phyloP scores from a whole-genome alignment of 1,140 invertebrate genomes.

The Apis dorsata region DNA sequence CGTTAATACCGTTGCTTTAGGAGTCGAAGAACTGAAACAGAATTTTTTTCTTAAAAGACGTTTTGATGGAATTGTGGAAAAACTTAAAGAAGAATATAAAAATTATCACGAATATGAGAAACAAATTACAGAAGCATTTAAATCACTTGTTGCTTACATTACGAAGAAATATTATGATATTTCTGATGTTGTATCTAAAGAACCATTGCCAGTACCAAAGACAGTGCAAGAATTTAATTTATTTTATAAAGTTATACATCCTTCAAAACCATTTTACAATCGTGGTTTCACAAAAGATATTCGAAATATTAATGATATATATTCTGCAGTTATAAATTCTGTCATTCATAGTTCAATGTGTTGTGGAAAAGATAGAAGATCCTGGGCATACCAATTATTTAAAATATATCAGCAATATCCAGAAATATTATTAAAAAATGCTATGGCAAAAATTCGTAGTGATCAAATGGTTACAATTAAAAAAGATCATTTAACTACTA shows the following conservation, averaged over 20 bases:
- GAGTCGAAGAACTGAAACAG: constrained; percentile 83
- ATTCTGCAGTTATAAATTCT: constrained; percentile 78
- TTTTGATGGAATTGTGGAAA: constrained; percentile 71
- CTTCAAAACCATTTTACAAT: constrained; percentile 63
- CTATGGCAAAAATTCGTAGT: constrained; percentile 81
- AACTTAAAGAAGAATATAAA: constrained; percentile 67
- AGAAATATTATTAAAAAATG: constrained; percentile 82
- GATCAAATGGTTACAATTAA: constrained; percentile 82
- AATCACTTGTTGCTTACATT: constrained; percentile 74
- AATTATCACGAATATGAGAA: constrained; percentile 68
- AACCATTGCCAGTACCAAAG: constrained; percentile 70
- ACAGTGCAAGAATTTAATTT: constrained; percentile 79
- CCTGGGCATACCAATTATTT: constrained; percentile 85
- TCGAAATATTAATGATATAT: constrained; percentile 69
- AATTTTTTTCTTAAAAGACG: constrained; percentile 79
- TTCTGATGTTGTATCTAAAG: constrained; percentile 71
- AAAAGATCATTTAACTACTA: constrained; percentile 74
- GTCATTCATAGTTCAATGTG: constrained; percentile 84
- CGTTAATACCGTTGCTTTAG: constrained; percentile 81
- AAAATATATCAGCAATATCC: constrained; percentile 87
- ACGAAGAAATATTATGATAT: constrained; percentile 76
- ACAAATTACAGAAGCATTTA: constrained; percentile 70
- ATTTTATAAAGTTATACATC: constrained; percentile 69
- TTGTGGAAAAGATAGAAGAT: constrained; percentile 82
- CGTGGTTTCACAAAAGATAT: constrained; percentile 71